phyloP scores from a whole-genome alignment of 92 coral and sea anemone genomes.

The Zoanthus gigantus region DNA sequence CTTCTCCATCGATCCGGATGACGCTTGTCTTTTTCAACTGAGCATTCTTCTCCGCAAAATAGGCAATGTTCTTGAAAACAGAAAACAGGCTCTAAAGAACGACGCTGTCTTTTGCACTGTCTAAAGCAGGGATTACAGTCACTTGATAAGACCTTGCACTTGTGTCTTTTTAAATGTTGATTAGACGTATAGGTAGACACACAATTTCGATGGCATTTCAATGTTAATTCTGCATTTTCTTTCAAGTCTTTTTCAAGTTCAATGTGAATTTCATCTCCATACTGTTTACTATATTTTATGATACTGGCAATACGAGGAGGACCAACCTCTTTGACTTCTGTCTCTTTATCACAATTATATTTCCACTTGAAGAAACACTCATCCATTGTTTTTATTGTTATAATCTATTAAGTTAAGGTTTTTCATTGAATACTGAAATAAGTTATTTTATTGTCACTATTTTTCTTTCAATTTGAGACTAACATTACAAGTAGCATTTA shows the following conservation, averaged over 20 bases:
- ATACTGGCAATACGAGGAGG: constrained; percentile 51
- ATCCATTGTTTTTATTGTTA: too few relatives aligned
- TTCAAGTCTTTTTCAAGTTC: constrained; percentile 42
- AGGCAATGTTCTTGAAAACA: constrained; percentile 37
- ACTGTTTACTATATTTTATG: constrained; percentile 58
- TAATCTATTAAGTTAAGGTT: too few relatives aligned
- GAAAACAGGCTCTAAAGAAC: constrained; percentile 15
- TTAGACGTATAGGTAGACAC: constrained; percentile 51
- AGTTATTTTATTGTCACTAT: too few relatives aligned
- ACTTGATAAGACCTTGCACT: not conserved
- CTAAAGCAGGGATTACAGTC: not conserved
- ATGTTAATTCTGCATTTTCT: constrained; percentile 46
- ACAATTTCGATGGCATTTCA: constrained; percentile 34
- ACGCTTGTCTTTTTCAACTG: constrained; percentile 49
- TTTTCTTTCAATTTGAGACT: too few relatives aligned
- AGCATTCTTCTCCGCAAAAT: constrained; percentile 40
- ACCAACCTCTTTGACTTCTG: constrained; percentile 20
- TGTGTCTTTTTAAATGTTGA: constrained; percentile 35
- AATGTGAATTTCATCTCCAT: constrained; percentile 57
- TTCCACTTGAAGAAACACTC: constrained; percentile 43
- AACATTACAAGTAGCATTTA: too few relatives aligned
- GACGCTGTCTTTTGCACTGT: constrained; percentile 12
- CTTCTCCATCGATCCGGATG: constrained; percentile 65
- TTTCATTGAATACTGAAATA: too few relatives aligned
- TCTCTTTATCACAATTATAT: constrained; percentile 50